Base-by-base conservation (phyloP, 2,113 vertebrate species). In the Marcusenius ussheri region DNA sequence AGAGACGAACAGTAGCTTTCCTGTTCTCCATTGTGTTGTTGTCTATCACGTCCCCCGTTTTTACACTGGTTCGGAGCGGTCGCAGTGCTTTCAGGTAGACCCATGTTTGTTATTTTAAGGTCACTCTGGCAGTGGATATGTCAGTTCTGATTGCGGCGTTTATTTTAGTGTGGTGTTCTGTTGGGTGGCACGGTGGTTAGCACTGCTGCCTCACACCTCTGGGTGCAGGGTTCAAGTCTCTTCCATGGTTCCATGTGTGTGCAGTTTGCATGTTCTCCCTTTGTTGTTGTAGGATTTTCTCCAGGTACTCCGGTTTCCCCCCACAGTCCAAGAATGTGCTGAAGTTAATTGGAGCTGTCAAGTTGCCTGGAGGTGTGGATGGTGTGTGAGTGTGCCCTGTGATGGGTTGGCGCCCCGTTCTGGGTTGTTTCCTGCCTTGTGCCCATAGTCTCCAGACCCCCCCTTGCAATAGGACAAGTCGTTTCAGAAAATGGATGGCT, bases 1-100 rank as follows among this genome's bases (percentile, higher is more conserved):
- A 86, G 24, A 27, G 45, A 80, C 5, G 15, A 80, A 19, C 90
- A 77, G 15, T 91, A 90, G 91, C 83, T 83, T 66, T 47, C 9
- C 46, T 87, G 51, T 62, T 58, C 39, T 88, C 50, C 5, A 3
- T 27, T 9, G 39, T 24, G 21, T 4, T 53, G 58, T 66, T 66
- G 8, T 27, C 9, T 13, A 31, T 31, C 27, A 31, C n/a, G 21
- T 53, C 9, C 49, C 24, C 13, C 31, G 6, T 19, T 39, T 31
- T 15, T 49, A 17, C 51, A 21, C 35, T 2, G 19, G 35, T 39
- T 62, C 21, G n/a, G 11, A 27, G 49, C 27, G 49, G 46, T 13
- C 85, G 3, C 47, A 50, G 15, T 53, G 27, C n/a, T 17, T 58
- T 17, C 24, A 21, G 56, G 3, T 88, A 9, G 21, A 9, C 39